Conservation (phyloP, 2,113 vertebrate species). For the Pterocles burchelli region DNA sequence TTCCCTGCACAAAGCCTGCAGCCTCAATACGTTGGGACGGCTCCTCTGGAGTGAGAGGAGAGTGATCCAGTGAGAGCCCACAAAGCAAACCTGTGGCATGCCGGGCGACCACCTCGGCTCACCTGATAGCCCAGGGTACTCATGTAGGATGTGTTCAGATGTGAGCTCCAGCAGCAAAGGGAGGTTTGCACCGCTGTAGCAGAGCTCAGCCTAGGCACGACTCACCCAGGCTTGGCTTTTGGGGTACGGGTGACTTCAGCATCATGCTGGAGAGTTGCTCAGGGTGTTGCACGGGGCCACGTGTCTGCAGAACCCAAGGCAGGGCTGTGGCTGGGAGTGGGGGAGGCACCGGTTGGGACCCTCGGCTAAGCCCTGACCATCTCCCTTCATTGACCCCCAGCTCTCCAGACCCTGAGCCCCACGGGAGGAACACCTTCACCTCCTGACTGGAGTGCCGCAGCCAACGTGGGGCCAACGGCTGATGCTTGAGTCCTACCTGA, state of each 20-base stretch:
- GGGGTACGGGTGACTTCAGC: neutral
- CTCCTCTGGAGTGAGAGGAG: neutral
- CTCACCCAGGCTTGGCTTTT: neutral
- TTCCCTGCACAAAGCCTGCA: neutral
- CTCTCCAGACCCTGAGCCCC: conserved; percentile 63
- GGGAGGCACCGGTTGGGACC: accelerated
- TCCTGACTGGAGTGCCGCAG: neutral
- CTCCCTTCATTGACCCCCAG: conserved; percentile 21
- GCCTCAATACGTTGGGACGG: accelerated
- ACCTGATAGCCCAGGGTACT: neutral
- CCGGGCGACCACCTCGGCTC: accelerated
- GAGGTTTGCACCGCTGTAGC: neutral
- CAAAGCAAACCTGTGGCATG: accelerated
- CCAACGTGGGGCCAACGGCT: neutral
- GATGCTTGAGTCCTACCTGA: neutral
- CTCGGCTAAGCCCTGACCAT: neutral
- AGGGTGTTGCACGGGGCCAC: accelerated
- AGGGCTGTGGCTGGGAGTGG: neutral
- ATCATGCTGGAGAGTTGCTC: accelerated
- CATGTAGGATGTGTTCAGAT: accelerated
- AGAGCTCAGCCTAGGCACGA: neutral
- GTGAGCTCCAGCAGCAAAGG: neutral
- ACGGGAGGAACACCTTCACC: conserved; percentile 39
- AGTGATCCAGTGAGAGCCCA: neutral
- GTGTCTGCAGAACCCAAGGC: accelerated